Percentiles rank a stretch among this genome's conserved stretches.
Conservation (phyloP, 37 sponge, comb jelly and placozoan genomes). For the Halichondria panicea region DNA sequence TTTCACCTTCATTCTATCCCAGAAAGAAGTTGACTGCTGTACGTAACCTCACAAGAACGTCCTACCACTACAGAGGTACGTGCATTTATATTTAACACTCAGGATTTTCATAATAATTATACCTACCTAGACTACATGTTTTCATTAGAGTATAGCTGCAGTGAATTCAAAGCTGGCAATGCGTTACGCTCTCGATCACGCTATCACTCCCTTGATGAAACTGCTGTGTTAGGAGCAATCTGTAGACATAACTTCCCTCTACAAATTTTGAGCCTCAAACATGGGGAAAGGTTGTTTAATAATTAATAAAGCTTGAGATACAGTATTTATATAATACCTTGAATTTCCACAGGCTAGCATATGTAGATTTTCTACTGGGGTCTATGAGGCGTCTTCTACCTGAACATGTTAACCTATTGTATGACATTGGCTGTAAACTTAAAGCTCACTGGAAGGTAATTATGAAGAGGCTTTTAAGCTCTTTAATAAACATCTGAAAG, state of each 20-base stretch:
- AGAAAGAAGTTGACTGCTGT: constrained; percentile 3
- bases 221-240: constrained; percentile 13
- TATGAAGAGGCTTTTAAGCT: no score
- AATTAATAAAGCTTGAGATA: background rate
- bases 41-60: no score
- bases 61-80: no score
- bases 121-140: background rate
- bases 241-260: constrained; percentile 9
- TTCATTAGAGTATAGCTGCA: background rate
- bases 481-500: no score
- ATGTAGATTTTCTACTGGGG: constrained; percentile 2
- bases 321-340: background rate
- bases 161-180: constrained; percentile 16
- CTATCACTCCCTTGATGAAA: constrained; percentile 7
- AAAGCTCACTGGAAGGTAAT: constrained; percentile 11
- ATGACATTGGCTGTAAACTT: constrained; percentile 12
- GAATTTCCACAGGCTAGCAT: constrained; percentile 7
- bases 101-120: background rate
- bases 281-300: constrained; percentile 8
- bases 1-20: background rate
- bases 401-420: background rate
- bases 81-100: background rate
- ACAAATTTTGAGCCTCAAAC: constrained; percentile 1
- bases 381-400: background rate
- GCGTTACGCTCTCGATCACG: constrained; percentile 4